Evolutionary conservation across 2,797 vertebrate species (phyloP).

Genomic region (Otolemur crassicaudatus): DNA sequence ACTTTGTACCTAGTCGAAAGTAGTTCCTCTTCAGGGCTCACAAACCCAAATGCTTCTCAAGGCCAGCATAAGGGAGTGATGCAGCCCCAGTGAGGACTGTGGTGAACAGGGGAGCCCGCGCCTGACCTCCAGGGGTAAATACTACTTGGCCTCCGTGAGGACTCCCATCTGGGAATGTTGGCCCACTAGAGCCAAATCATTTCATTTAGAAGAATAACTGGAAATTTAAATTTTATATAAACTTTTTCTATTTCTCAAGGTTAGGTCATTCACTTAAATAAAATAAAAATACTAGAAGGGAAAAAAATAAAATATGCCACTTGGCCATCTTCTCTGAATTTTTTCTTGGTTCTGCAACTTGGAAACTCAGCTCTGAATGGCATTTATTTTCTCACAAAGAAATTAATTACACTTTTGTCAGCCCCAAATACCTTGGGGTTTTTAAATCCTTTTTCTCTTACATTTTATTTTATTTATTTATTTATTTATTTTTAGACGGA

Average conservation of each 20-base stretch:
- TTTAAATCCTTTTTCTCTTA: constrained; percentile 52
- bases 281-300: not conserved
- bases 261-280: not conserved
- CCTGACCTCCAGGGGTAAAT: rapidly evolving
- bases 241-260: not conserved
- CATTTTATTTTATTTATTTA: not conserved
- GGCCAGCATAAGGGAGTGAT: rapidly evolving
- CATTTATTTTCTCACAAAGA: constrained; percentile 60
- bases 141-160: not conserved
- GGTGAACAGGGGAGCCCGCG: rapidly evolving
- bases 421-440: constrained; percentile 62
- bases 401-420: constrained; percentile 73
- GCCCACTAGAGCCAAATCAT: no score
- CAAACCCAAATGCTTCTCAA: not conserved
- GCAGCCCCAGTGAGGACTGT: no score
- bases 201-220: not conserved
- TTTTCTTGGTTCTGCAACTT: not conserved
- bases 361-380: not conserved
- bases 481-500: no score
- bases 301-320: not conserved
- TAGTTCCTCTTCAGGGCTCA: not conserved
- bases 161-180: not conserved
- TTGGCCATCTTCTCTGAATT: constrained; percentile 3
- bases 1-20: not conserved
- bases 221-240: not conserved